Conservation (phyloP, 1,140 invertebrate species). For the Euura saliciscinereae region DNA sequence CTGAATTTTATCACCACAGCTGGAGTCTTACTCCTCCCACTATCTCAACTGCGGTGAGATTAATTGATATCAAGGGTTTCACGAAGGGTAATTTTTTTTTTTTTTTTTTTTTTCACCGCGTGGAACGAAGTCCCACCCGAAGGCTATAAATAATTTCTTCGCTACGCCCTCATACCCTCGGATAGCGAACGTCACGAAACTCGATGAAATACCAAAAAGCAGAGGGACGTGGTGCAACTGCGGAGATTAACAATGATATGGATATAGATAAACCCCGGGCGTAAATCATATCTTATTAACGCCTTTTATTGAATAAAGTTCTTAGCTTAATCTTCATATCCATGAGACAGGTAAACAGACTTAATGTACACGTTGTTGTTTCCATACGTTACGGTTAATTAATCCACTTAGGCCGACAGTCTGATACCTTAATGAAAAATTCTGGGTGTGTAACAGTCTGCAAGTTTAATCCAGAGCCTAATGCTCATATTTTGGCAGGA, state of each 20-base stretch:
- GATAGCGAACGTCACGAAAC: background rate
- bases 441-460: too few relatives aligned
- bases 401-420: too few relatives aligned
- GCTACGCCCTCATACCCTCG: background rate
- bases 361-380: too few relatives aligned
- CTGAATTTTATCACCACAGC: background rate
- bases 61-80: slow-evolving; percentile 1
- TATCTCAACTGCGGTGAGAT: background rate
- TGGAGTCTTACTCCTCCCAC: background rate
- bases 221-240: background rate
- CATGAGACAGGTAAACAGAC: too few relatives aligned
- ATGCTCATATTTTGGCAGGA: too few relatives aligned
- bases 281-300: slow-evolving; percentile 1
- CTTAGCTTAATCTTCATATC: background rate
- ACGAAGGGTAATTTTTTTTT: background rate
- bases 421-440: too few relatives aligned
- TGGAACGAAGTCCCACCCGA: background rate
- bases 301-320: background rate
- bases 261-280: background rate
- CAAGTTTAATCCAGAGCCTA: too few relatives aligned
- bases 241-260: background rate
- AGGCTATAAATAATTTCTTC: slow-evolving; percentile 1
- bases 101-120: background rate
- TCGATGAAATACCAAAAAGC: background rate
- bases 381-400: too few relatives aligned